Evolutionary conservation across 1,140 invertebrate genomes (phyloP).

Genomic region (Metaphire vulgaris): DNA sequence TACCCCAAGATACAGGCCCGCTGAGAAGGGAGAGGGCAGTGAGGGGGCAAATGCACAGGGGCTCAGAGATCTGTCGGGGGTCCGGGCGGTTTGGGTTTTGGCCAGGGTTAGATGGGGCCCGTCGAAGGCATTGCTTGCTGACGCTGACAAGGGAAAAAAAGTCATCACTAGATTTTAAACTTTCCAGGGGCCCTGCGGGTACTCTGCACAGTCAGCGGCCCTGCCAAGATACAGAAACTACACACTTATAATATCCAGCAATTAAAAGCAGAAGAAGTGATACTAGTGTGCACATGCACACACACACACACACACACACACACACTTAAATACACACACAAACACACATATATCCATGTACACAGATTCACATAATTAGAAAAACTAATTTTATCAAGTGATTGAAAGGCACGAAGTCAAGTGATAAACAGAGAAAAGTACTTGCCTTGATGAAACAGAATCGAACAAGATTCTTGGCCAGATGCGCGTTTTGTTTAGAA

Average conservation of each 20-base stretch:
- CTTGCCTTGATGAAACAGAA: conserved; percentile 81
- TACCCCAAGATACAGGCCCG: too few species aligned
- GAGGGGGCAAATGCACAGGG: background rate
- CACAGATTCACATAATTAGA: background rate
- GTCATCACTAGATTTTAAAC: too few species aligned
- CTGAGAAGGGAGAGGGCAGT: too few species aligned
- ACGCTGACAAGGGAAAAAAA: too few species aligned
- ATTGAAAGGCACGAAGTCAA: background rate
- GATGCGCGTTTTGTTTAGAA: conserved; percentile 67
- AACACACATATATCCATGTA: background rate
- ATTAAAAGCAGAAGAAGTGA: background rate
- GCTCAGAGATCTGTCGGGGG: background rate
- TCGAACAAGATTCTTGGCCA: conserved; percentile 80
- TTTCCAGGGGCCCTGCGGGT: too few species aligned
- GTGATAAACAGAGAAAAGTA: background rate
- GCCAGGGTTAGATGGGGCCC: too few species aligned
- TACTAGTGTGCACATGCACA: background rate
- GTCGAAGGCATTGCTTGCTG: too few species aligned
- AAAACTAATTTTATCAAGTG: background rate
- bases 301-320: background rate
- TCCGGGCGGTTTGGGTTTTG: background rate
- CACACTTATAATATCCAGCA: too few species aligned
- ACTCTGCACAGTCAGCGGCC: too few species aligned
- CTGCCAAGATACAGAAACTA: too few species aligned
- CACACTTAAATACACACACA: background rate